Percentiles rank a stretch among this genome's conserved stretches.
Conservation (phyloP, 2,113 vertebrate genomes). For the Holacanthus passer region DNA sequence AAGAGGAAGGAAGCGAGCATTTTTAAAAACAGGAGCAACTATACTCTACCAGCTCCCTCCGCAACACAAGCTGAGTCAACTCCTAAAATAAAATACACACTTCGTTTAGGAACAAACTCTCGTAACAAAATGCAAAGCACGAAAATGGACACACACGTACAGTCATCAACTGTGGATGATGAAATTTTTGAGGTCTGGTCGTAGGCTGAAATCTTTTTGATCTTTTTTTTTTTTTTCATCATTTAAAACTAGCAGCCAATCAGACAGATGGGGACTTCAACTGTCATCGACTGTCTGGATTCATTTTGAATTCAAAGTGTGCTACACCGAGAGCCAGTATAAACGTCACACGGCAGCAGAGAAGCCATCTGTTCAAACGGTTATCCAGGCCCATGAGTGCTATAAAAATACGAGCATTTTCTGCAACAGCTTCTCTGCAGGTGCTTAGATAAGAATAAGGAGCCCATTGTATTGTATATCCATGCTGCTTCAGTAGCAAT, state of each 20-base stretch:
- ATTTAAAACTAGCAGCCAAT: conserved; percentile 48
- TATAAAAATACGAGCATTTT: conserved; percentile 29
- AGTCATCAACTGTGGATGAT: conserved; percentile 11
- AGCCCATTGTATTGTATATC: conserved; percentile 9
- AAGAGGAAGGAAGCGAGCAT: conserved; percentile 62
- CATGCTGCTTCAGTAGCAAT: conserved; percentile 4
- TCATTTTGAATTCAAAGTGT: conserved; percentile 52
- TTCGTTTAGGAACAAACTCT: conserved; percentile 64
- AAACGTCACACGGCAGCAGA: conserved; percentile 38
- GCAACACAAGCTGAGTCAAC: conserved; percentile 86
- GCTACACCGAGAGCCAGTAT: conserved; percentile 14
- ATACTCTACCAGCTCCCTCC: conserved; percentile 86
- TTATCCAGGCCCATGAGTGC: conserved; percentile 30
- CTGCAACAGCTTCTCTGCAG: conserved; percentile 51
- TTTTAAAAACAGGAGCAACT: conserved; percentile 59
- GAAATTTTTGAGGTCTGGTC: neutral
- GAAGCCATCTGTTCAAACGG: conserved; percentile 71
- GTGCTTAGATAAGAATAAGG: conserved; percentile 50
- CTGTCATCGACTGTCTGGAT: conserved; percentile 27
- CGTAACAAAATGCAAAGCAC: conserved; percentile 22
- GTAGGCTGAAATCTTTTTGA: neutral
- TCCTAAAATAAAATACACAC: conserved; percentile 84
- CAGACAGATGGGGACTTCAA: conserved; percentile 26
- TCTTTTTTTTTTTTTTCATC: conserved; percentile 6
- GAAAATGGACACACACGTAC: conserved; percentile 4